phyloP scores from a whole-genome alignment of 2,888 invertebrate genomes.

The Leucozona laternaria region DNA sequence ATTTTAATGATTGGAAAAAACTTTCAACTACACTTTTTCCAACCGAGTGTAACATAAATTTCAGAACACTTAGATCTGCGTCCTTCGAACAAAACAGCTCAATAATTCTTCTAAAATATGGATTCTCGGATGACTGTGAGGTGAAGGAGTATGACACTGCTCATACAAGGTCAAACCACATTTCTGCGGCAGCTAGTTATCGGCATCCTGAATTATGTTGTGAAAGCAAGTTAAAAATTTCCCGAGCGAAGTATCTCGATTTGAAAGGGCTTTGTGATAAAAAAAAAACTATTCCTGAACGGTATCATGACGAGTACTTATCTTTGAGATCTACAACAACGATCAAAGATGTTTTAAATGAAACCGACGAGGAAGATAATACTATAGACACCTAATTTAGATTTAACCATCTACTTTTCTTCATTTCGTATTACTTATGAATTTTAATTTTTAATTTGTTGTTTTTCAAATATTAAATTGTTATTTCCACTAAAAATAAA shows the following conservation, averaged over 20 bases:
- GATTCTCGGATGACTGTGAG: slow-evolving; percentile 11
- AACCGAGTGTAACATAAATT: slow-evolving; percentile 7
- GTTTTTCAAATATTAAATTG: not conserved
- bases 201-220: not conserved
- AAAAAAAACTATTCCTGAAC: slow-evolving; percentile 21
- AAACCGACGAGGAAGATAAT: not conserved
- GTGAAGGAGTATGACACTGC: not conserved
- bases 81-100: slow-evolving; percentile 13
- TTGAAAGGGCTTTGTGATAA: slow-evolving; percentile 19
- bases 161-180: not conserved
- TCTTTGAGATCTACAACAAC: not conserved
- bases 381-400: not conserved
- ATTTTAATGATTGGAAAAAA: slow-evolving; percentile 19
- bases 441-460: not conserved
- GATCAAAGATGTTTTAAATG: not conserved
- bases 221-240: slow-evolving; percentile 2
- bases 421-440: not conserved
- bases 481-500: not conserved
- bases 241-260: slow-evolving; percentile 1
- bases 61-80: not conserved
- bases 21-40: slow-evolving; percentile 2
- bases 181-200: not conserved
- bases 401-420: not conserved
- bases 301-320: slow-evolving; percentile 20
- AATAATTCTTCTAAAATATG: slow-evolving; percentile 1